Conservation (phyloP, 1,140 invertebrate species). For the Platyura marginata region DNA sequence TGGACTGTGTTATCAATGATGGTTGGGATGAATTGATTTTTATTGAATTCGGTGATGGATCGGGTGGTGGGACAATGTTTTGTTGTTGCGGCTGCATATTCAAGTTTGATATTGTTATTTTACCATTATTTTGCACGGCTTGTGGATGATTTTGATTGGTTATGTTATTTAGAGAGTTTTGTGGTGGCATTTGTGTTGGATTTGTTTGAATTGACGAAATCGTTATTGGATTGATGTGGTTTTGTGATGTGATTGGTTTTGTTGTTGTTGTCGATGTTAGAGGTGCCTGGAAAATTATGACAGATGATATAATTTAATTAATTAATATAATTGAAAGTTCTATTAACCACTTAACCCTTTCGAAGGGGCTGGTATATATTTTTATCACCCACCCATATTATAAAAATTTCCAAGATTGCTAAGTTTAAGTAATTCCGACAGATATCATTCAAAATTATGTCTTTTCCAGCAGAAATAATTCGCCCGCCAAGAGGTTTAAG, state of each 20-base stretch:
- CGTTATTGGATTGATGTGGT: background rate
- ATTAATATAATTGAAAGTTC: too few species aligned
- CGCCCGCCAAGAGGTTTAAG: too few species aligned
- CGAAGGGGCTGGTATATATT: too few species aligned
- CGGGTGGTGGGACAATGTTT: background rate
- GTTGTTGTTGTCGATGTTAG: constrained; percentile 8
- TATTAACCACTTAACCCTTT: too few species aligned
- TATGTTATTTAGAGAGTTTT: background rate
- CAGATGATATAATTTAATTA: too few species aligned
- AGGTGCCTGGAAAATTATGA: constrained; percentile 4
- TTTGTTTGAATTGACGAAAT: background rate
- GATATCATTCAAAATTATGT: too few species aligned
- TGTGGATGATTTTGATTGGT: background rate
- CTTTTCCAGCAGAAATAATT: too few species aligned
- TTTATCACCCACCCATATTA: too few species aligned
- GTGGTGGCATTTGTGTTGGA: background rate
- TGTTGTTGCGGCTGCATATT: background rate
- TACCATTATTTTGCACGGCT: background rate
- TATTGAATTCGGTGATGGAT: background rate
- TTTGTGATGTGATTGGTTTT: background rate
- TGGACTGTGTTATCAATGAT: background rate
- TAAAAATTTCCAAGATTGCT: too few species aligned
- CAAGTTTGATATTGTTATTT: background rate
- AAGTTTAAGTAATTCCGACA: too few species aligned
- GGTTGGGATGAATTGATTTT: background rate